Evolutionary conservation across 2,888 invertebrate genomes (phyloP).

Genomic region (Cataglyphis cursor): DNA sequence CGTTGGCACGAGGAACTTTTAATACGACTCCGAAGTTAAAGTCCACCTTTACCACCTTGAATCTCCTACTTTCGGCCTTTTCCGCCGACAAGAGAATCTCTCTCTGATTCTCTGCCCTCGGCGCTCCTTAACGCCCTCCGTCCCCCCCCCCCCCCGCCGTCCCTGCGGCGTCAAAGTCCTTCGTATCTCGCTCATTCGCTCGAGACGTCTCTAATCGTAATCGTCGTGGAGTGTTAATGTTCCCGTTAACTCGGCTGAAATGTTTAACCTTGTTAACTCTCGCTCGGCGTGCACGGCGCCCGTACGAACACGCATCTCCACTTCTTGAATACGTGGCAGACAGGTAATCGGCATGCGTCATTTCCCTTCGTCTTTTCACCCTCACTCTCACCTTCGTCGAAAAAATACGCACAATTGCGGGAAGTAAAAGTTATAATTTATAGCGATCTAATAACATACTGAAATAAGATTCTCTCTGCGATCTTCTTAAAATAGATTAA

Average conservation of each 20-base stretch:
- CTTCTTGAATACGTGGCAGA: constrained; percentile 57
- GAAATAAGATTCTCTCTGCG: not conserved
- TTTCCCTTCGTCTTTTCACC: not conserved
- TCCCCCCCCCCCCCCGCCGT: constrained; percentile 67
- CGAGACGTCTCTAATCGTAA: constrained; percentile 86
- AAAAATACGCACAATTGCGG: not conserved
- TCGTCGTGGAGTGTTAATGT: constrained; percentile 86
- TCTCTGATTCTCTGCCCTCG: constrained; percentile 60
- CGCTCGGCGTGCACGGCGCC: constrained; percentile 70
- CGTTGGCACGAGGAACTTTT: constrained; percentile 76
- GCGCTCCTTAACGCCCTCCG: constrained; percentile 61
- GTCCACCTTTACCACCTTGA: constrained; percentile 77
- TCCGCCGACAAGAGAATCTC: constrained; percentile 48
- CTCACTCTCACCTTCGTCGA: constrained; percentile 4
- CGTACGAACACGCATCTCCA: constrained; percentile 70
- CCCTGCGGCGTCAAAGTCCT: constrained; percentile 71
- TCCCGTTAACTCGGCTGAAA: constrained; percentile 86
- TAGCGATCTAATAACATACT: not conserved
- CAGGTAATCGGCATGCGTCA: constrained; percentile 55
- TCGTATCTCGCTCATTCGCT: constrained; percentile 73
- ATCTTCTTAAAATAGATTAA: not conserved
- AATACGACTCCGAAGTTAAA: constrained; percentile 80
- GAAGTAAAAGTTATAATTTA: not conserved
- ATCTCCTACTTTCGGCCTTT: constrained; percentile 79
- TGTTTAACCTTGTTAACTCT: constrained; percentile 87